Evolutionary conservation across 2,888 invertebrate genomes (phyloP).

Genomic region (Tortricodes alternella): DNA sequence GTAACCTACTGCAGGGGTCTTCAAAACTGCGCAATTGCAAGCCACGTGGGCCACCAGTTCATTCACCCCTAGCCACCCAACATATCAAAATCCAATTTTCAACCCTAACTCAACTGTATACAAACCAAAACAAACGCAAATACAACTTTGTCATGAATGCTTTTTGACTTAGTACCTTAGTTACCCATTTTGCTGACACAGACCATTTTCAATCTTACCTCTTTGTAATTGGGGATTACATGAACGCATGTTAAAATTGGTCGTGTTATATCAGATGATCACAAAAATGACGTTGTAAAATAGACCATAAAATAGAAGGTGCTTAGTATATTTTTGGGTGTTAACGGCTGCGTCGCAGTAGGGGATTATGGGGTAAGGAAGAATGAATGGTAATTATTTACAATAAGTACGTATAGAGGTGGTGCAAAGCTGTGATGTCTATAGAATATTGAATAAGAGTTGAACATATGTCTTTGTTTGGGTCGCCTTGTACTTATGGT

Average conservation of each 20-base stretch:
- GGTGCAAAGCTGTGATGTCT: slow-evolving; percentile 26
- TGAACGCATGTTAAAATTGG: slow-evolving; percentile 39
- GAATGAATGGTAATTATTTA: slow-evolving; percentile 30
- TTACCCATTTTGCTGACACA: slow-evolving; percentile 4
- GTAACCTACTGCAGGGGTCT: slow-evolving; percentile 73
- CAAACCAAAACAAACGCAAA: slow-evolving; percentile 33
- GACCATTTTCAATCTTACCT: slow-evolving; percentile 35
- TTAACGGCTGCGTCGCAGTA: slow-evolving; percentile 16
- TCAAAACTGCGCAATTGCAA: slow-evolving; percentile 76
- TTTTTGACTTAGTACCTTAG: slow-evolving; percentile 32
- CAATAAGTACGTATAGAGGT: slow-evolving; percentile 16
- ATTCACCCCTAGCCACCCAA: slow-evolving; percentile 53
- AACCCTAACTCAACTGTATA: slow-evolving; percentile 27
- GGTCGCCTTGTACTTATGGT: neutral
- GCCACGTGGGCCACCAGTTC: slow-evolving; percentile 68
- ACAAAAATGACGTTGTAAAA: slow-evolving; percentile 13
- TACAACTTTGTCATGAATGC: slow-evolving; percentile 22
- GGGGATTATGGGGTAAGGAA: slow-evolving; percentile 23
- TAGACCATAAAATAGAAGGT: neutral
- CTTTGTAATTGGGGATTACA: slow-evolving; percentile 38
- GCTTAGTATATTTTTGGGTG: slow-evolving; percentile 9
- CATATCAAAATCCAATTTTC: slow-evolving; percentile 20
- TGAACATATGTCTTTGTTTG: slow-evolving; percentile 13
- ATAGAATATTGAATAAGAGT: slow-evolving; percentile 26
- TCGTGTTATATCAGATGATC: slow-evolving; percentile 16